Conservation (phyloP, 2,888 invertebrate genomes). For the Trypoxylon attenuatum region DNA sequence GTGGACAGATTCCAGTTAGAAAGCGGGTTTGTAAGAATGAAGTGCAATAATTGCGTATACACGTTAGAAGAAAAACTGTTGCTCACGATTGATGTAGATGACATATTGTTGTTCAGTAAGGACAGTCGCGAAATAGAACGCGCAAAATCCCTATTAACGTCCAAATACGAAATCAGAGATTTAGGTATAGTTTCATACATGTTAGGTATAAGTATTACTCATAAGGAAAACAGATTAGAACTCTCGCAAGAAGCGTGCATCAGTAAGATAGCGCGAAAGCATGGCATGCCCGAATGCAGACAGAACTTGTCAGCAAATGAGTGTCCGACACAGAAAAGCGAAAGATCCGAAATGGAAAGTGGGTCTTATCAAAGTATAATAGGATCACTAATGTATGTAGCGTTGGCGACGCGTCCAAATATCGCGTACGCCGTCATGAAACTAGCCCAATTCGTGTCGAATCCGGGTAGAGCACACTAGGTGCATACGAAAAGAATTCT, state of each 20-base stretch:
- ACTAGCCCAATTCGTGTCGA: conserved; percentile 2
- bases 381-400: conserved; percentile 12
- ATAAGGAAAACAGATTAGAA: neutral
- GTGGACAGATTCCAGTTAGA: neutral
- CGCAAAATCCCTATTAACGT: conserved; percentile 2
- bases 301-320: too few relatives aligned
- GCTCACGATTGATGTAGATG: conserved; percentile 10
- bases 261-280: neutral
- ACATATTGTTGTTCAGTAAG: conserved; percentile 6
- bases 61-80: neutral
- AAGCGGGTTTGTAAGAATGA: conserved; percentile 7
- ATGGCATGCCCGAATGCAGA: conserved; percentile 7
- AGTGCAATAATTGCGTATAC: conserved; percentile 5
- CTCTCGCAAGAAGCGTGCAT: conserved; percentile 6
- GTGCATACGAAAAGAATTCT: conserved; percentile 6
- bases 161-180: conserved; percentile 14
- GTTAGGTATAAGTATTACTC: conserved; percentile 8
- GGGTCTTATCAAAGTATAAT: conserved; percentile 3
- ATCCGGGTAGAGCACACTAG: conserved; percentile 6
- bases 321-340: too few relatives aligned
- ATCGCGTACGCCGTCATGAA: conserved; percentile 6
- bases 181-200: conserved; percentile 17
- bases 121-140: neutral
- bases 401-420: conserved; percentile 3
- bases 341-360: too few relatives aligned